A percentile compares a stretch with the other conserved stretches of the same genome.
phyloP scores from a whole-genome alignment of 2,113 vertebrate genomes.

The Indicator indicator region DNA sequence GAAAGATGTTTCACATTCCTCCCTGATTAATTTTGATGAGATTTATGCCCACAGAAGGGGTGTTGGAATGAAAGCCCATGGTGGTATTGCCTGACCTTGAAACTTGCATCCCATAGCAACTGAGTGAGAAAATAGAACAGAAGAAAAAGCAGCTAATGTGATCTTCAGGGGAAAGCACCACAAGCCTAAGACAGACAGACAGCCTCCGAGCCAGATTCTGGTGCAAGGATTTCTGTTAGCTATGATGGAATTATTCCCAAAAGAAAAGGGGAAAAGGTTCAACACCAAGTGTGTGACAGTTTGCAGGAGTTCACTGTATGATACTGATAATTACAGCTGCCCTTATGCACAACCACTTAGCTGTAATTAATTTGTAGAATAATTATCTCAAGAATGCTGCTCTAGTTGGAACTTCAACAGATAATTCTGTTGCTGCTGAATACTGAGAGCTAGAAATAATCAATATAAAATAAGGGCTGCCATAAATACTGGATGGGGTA shows the following conservation, averaged over 20 bases:
- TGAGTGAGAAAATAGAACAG: not conserved
- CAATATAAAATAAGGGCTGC: constrained; percentile 35
- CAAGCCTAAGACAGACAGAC: not conserved
- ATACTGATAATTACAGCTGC: constrained; percentile 8
- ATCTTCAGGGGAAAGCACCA: not conserved
- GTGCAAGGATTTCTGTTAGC: not conserved
- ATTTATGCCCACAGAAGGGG: not conserved
- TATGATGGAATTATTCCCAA: not conserved
- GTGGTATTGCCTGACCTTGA: not conserved
- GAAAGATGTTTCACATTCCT: not conserved
- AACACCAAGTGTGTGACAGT: not conserved
- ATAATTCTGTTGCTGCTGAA: not conserved
- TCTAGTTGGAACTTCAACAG: constrained; percentile 13
- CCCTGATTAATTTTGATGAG: not conserved
- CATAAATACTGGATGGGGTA: constrained; percentile 36
- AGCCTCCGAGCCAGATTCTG: not conserved
- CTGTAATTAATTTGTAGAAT: constrained; percentile 60
- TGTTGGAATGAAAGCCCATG: not conserved
- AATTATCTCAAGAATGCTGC: constrained; percentile 16
- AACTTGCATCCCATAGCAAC: not conserved
- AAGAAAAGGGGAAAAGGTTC: not conserved
- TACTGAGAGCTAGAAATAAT: constrained; percentile 44
- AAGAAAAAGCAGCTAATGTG: constrained; percentile 2
- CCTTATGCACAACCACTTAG: constrained; percentile 10
- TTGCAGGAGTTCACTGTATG: not conserved